A percentile compares a stretch with the other conserved stretches of the same genome.
These are phyloP conservation scores for Aplocera efformata DNA, from an alignment of 2,888 invertebrate species.

Conservation along the genomic window DNA sequence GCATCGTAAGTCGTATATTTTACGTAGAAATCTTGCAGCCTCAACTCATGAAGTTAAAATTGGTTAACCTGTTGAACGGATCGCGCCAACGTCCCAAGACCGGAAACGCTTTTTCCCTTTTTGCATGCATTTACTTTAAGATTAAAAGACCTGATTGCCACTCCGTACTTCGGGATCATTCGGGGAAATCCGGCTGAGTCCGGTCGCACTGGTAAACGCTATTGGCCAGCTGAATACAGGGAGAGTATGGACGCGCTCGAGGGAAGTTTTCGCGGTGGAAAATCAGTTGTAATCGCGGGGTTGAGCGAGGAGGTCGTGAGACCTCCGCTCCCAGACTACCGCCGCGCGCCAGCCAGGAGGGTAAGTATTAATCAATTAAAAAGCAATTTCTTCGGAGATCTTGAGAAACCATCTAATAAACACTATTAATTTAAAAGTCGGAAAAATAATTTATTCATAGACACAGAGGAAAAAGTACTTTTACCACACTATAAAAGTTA, in stretches of 20 bases:
- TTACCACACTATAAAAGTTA: conserved; percentile 12
- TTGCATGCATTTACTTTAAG: conserved; percentile 78
- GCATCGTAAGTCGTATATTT: too few relatives aligned
- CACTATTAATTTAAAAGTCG: conserved; percentile 30
- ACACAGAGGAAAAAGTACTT: conserved; percentile 9
- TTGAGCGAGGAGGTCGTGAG: conserved; percentile 61
- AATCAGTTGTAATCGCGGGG: conserved; percentile 70
- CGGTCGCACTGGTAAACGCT: conserved; percentile 40
- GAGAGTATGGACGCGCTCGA: conserved; percentile 72
- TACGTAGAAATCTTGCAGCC: too few relatives aligned
- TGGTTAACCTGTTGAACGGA: conserved; percentile 69
- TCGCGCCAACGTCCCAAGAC: conserved; percentile 50
- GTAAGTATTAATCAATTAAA: conserved; percentile 79
- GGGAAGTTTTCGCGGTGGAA: conserved; percentile 76
- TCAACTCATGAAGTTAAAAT: conserved; percentile 29
- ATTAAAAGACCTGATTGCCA: conserved; percentile 78
- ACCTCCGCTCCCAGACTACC: conserved; percentile 51
- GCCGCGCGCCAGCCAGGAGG: conserved; percentile 55
- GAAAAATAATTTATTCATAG: conserved; percentile 11
- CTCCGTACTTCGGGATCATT: conserved; percentile 56
- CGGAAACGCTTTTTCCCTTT: conserved; percentile 62
- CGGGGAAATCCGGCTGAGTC: conserved; percentile 57
- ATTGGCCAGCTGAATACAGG: conserved; percentile 65
- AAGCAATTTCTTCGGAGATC: conserved; percentile 71
- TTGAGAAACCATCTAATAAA: conserved; percentile 39